Evolutionary conservation across 2,888 invertebrate species (phyloP).

Genomic region (Belgica antarctica): DNA sequence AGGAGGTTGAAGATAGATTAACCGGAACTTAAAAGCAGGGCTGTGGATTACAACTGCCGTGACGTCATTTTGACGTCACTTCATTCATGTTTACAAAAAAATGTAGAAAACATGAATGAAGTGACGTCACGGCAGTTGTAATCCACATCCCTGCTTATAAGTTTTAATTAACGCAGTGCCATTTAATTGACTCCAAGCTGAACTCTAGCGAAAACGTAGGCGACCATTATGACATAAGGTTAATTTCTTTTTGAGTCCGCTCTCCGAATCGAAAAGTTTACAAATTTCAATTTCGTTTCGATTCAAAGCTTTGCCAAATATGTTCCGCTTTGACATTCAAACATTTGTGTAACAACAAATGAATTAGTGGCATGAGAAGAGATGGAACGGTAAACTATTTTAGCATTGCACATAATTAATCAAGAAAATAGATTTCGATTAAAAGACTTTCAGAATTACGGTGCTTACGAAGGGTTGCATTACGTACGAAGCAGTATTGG

Average conservation of each 20-base stretch:
- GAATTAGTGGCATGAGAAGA: neutral
- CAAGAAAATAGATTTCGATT: neutral
- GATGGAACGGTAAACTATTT: too few relatives aligned
- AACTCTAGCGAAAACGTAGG: neutral
- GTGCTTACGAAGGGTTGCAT: neutral
- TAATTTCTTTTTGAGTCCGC: neutral
- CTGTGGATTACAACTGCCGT: too few relatives aligned
- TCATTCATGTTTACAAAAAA: too few relatives aligned
- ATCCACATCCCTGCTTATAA: too few relatives aligned
- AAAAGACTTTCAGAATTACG: too few relatives aligned
- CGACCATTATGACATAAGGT: neutral
- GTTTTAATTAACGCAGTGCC: too few relatives aligned
- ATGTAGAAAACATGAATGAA: too few relatives aligned
- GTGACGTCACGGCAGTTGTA: too few relatives aligned
- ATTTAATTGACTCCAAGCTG: neutral
- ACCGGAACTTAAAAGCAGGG: too few relatives aligned
- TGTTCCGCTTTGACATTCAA: neutral
- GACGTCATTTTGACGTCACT: too few relatives aligned
- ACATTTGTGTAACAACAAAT: neutral
- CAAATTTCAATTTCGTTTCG: neutral
- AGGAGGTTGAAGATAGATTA: too few relatives aligned
- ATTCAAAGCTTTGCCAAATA: too few relatives aligned
- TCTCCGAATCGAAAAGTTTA: neutral
- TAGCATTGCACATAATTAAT: neutral
- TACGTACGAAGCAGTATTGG: neutral